Percentiles rank a stretch among this genome's conserved stretches.
Evolutionary conservation across 2,113 vertebrate genomes (phyloP).

Genomic region (Hippocampus zosterae): DNA sequence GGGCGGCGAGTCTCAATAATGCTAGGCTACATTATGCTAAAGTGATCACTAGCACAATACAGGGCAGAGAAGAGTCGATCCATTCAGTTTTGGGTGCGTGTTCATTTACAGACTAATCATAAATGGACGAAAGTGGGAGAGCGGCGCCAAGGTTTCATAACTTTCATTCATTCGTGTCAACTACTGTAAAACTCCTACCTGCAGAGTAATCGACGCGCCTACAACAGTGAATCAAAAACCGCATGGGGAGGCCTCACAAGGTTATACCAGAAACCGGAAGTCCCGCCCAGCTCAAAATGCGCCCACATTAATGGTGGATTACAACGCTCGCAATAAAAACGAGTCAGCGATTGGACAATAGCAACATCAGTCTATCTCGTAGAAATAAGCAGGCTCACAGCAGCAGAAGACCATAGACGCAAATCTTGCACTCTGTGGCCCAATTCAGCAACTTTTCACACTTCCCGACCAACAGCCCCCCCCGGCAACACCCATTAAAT

Average conservation of each 20-base stretch:
- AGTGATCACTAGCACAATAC: slow-evolving; percentile 7
- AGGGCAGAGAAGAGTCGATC: slow-evolving; percentile 5
- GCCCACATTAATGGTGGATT: slow-evolving; percentile 44
- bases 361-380: slow-evolving; percentile 20
- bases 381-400: slow-evolving; percentile 48
- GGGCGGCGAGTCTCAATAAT: not conserved
- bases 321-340: not conserved
- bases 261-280: slow-evolving; percentile 58
- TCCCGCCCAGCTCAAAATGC: slow-evolving; percentile 29
- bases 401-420: not conserved
- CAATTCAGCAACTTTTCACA: not conserved
- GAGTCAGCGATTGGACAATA: slow-evolving; percentile 36
- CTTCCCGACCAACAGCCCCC: too few relatives aligned
- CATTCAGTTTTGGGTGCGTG: not conserved
- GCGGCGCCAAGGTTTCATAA: too few relatives aligned
- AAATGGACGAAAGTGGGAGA: not conserved
- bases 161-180: not conserved
- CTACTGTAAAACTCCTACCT: slow-evolving; percentile 39
- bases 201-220: slow-evolving; percentile 12
- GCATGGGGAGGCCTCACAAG: slow-evolving; percentile 67
- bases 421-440: not conserved
- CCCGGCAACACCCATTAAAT: not conserved
- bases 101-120: not conserved
- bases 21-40: slow-evolving; percentile 18
- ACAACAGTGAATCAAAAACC: slow-evolving; percentile 44